Evolutionary conservation across 2,113 vertebrate species (phyloP).

Genomic region (Prietella phreatophila): DNA sequence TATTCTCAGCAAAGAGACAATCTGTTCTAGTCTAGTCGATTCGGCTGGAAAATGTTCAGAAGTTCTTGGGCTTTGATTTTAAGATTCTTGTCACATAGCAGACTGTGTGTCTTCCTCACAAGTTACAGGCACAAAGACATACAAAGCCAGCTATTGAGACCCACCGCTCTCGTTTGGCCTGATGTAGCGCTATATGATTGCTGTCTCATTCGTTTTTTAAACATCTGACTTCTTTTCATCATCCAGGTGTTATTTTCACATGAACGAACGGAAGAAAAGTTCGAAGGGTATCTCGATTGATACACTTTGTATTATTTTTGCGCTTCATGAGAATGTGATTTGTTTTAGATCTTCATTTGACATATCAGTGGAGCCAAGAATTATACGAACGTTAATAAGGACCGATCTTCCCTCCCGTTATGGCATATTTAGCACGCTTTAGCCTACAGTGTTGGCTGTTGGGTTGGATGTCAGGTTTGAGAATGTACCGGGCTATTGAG

Average conservation of each 20-base stretch:
- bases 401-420: neutral
- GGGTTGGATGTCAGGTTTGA: constrained; percentile 32
- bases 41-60: constrained; percentile 24
- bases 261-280: neutral
- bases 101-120: neutral
- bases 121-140: constrained; percentile 9
- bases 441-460: neutral
- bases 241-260: constrained; percentile 24
- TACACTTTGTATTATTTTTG: constrained; percentile 17
- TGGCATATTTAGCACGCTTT: neutral
- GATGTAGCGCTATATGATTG: neutral
- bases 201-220: neutral
- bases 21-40: constrained; percentile 4
- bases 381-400: neutral
- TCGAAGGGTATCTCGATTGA: neutral
- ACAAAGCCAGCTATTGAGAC: neutral
- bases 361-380: neutral
- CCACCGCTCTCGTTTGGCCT: neutral
- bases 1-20: neutral
- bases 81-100: constrained; percentile 10
- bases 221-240: neutral
- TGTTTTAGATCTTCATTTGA: neutral
- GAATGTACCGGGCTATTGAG: constrained; percentile 23
- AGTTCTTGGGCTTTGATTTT: constrained; percentile 33
- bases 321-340: neutral